Conservation (phyloP, 1,140 invertebrate genomes). For the Sminthurinus signatus region DNA sequence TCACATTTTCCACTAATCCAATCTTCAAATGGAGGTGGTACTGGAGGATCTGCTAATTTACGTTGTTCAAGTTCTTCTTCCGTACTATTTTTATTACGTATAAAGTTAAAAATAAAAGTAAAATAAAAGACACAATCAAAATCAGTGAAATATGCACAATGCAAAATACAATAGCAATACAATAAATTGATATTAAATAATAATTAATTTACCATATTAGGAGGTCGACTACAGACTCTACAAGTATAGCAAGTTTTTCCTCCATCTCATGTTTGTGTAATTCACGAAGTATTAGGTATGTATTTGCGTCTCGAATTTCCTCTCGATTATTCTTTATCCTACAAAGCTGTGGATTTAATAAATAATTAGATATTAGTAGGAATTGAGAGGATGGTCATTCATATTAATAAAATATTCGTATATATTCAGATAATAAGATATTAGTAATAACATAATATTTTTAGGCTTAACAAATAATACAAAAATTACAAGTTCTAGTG, state of each 20-base stretch:
- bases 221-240: constrained; percentile 5
- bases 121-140: neutral
- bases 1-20: neutral
- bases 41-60: neutral
- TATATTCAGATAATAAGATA: too few species aligned
- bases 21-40: constrained; percentile 1
- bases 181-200: neutral
- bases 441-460: neutral
- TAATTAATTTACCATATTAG: constrained; percentile 14
- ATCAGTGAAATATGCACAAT: neutral
- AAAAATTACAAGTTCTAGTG: constrained; percentile 9
- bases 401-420: neutral
- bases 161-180: neutral
- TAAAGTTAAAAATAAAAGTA: neutral
- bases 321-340: neutral
- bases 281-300: constrained; percentile 16
- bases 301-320: constrained; percentile 6
- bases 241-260: neutral
- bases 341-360: constrained; percentile 11
- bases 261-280: constrained; percentile 11
- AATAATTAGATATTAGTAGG: neutral
- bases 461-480: too few species aligned
- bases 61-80: neutral
- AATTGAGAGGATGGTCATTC: neutral
- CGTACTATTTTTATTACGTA: neutral